A percentile compares a stretch with the other conserved stretches of the same genome.
Evolutionary conservation across 2,797 vertebrate genomes (phyloP).

Genomic region (Spinus pinus): DNA sequence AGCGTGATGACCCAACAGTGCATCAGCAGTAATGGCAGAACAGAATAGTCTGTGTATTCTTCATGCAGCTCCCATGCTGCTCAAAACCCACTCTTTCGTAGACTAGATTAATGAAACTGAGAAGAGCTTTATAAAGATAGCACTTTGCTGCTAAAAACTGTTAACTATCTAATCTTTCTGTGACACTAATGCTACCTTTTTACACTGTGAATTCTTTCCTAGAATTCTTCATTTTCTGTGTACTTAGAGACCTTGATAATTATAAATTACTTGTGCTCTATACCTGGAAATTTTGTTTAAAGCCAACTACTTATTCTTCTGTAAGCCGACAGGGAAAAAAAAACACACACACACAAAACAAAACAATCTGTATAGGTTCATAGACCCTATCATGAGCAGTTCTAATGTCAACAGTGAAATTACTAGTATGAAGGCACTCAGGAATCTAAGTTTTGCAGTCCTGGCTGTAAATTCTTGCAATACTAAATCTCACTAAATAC

Average conservation of each 20-base stretch:
- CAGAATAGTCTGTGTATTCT: slow-evolving; percentile 42
- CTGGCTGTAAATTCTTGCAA: background rate
- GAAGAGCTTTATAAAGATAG: slow-evolving; percentile 56
- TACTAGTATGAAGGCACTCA: background rate
- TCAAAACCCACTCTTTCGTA: slow-evolving; percentile 24
- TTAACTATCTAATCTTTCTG: slow-evolving; percentile 54
- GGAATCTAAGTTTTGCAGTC: background rate
- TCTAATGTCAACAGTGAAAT: background rate
- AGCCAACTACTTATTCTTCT: background rate
- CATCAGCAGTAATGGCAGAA: slow-evolving; percentile 41
- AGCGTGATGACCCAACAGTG: slow-evolving; percentile 43
- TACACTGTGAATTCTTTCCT: background rate
- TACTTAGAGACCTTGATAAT: slow-evolving; percentile 28
- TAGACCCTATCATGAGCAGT: background rate
- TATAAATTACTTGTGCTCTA: slow-evolving; percentile 39
- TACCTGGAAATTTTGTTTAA: slow-evolving; percentile 33
- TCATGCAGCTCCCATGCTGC: slow-evolving; percentile 46
- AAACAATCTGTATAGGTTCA: background rate
- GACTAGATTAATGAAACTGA: slow-evolving; percentile 63
- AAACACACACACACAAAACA: background rate
- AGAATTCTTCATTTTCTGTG: slow-evolving; percentile 25
- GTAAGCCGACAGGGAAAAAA: background rate
- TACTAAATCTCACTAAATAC: slow-evolving; percentile 1
- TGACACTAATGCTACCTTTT: slow-evolving; percentile 48
- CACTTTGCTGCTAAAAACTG: slow-evolving; percentile 50